Percentiles rank a stretch among this genome's conserved stretches.
Evolutionary conservation across 1,140 invertebrate species (phyloP).

Genomic region (Acyrthosiphon pisum): DNA sequence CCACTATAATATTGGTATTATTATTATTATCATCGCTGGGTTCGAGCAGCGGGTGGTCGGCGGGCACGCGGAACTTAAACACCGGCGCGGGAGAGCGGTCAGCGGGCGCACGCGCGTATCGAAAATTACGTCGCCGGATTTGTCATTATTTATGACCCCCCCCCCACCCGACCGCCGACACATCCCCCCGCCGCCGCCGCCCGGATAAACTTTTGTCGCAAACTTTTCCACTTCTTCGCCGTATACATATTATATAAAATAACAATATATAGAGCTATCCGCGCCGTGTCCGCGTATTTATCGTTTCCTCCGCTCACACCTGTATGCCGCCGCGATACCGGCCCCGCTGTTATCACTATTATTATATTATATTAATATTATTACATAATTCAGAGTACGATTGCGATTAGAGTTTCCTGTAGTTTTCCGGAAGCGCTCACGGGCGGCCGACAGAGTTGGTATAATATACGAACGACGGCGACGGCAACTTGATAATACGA

Average conservation of each 20-base stretch:
- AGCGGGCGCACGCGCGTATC: background rate
- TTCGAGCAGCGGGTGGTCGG: background rate
- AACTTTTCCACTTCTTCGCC: constrained; percentile 36
- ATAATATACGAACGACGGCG: background rate
- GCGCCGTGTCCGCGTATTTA: background rate
- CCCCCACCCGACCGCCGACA: background rate
- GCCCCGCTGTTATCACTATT: background rate
- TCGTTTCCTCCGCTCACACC: constrained; percentile 15
- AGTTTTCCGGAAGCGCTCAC: background rate
- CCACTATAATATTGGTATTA: background rate
- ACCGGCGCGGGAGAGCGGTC: background rate
- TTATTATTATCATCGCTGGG: background rate
- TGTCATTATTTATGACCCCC: constrained; percentile 19
- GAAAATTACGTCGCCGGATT: constrained; percentile 20
- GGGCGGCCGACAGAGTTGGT: background rate
- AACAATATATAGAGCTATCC: background rate
- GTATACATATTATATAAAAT: background rate
- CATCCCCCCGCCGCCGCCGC: too few species aligned
- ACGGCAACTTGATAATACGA: background rate
- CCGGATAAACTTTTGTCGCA: constrained; percentile 40
- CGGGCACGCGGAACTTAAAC: background rate
- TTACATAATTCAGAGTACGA: constrained; percentile 13
- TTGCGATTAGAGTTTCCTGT: background rate
- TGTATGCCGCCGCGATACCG: background rate
- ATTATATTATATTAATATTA: background rate